Evolutionary conservation across 2,113 vertebrate genomes (phyloP), one percentile per base, ranked within the genome.

Genomic region (Ailurus styani): DNA sequence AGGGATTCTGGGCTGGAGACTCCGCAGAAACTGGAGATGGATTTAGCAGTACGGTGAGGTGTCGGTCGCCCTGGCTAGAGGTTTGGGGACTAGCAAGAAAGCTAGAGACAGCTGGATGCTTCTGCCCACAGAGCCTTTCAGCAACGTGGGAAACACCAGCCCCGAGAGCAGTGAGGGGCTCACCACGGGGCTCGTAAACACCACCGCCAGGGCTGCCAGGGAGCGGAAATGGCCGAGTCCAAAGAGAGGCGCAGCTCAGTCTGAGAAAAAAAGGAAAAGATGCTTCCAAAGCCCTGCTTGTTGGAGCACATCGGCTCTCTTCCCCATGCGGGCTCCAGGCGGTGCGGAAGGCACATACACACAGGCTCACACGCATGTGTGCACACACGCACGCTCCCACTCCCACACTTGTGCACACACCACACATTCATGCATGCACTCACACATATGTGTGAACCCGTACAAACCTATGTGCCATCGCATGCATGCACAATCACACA

Each of bases 191-290:
- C 91, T 0, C 0, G 54, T 8, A n/a, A 54, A 60, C 54, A 40
- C 15, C 0, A 1, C 27, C 0, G 2, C 93, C 90, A 18, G 31
- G 83, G 68, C 81, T 5, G 6, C 52, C 10, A 0, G 31, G n/a
- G 66, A 13, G 57, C 3, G 0, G 40, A 50, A n/a, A 7, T 0
- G 0, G 47, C 68, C 15, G 1, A 37, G 47, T 1, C 20, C 68
- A 4, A 20, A 1, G 91, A 42, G 45, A 42, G 66, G n/a, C 25
- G 6, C 25, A 6, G 40, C n/a, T 27, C 13, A 8, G 84, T 23
- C 11, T 4, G 85, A 27, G 72, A 42, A 34, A 31, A 29, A 50
- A 14, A 81, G 52, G 17, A 20, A 96, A 57, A 72, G 9, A 70
- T 4, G 20, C 94, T 93, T 79, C 94, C 62, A 40, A 93, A 97